Base-by-base conservation (phyloP, 2,113 vertebrate genomes). In the Ariopsis seemanni region DNA sequence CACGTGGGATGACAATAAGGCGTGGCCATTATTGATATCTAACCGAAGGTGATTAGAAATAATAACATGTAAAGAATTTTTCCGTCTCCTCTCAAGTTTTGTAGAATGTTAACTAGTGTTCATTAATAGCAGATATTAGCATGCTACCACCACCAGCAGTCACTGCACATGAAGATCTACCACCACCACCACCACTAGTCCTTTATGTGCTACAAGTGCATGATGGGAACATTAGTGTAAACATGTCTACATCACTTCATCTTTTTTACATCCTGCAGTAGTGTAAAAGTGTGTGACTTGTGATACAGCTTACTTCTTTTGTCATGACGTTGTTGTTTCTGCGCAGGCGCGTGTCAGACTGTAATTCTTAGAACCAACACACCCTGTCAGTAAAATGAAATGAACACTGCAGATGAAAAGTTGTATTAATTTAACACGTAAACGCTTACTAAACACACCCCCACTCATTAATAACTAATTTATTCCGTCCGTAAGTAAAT, bases 1-100 rank as follows among this genome's bases (percentile, higher is more conserved):
- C 62, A n/a, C 9, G 27, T 78, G 67, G 71, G 80, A 82, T 88
- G 81, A 83, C 63, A 65, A 30, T 71, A 69, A 1, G 65, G 15
- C 30, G 18, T 15, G 14, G 30, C 34, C 30, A 74, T 22, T 17
- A 74, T 30, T 8, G 11, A 8, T 8, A 17, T 25, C 48, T 18
- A 42, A 9, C 42, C 22, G 2, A 74, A n/a, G 50, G 53, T 53
- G n/a, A 78, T 27, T 15, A 78, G 0, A 78, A 78, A 78, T 14
- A 75, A 71, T 62, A 30, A 30, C 18, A 18, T 42, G 2, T 18
- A 7, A 7, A 42, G 69, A 71, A 25, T 9, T 20, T 6, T 52
- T 48, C 18, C 48, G 5, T 48, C 8, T 22, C 72, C 42, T 25
- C 4, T 48, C 8, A 42, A 8, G 42, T 18, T 20, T 4, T 9